Conservation (phyloP, 1,140 invertebrate species). For the Euwallacea fornicatus region DNA sequence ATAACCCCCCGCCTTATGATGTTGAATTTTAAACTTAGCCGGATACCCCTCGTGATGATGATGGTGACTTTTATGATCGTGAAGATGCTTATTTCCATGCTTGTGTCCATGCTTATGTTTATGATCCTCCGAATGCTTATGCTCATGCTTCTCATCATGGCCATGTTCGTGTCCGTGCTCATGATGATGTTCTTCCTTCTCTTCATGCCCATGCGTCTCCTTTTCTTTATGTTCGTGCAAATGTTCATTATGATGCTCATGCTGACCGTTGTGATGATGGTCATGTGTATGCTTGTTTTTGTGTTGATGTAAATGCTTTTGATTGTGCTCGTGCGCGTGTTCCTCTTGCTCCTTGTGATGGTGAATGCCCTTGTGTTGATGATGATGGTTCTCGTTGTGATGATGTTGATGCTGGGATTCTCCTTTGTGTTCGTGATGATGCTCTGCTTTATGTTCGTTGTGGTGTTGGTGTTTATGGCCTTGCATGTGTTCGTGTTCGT, state of each 20-base stretch:
- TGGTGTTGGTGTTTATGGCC: constrained; percentile 32
- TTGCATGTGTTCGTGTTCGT: constrained; percentile 34
- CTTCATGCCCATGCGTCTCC: constrained; percentile 32
- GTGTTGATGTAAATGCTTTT: constrained; percentile 12
- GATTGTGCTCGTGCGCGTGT: constrained; percentile 24
- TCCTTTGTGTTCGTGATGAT: constrained; percentile 23
- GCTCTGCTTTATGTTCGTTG: constrained; percentile 17
- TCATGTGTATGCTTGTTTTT: constrained; percentile 27
- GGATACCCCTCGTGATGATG: constrained; percentile 5
- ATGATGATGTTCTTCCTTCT: constrained; percentile 29
- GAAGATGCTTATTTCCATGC: constrained; percentile 8
- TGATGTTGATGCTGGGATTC: constrained; percentile 21
- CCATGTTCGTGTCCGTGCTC: constrained; percentile 32
- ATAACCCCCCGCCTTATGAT: too few species aligned
- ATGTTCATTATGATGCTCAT: constrained; percentile 32
- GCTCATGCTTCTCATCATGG: constrained; percentile 23
- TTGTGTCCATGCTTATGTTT: constrained; percentile 14
- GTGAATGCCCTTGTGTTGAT: constrained; percentile 22
- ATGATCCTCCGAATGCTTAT: constrained; percentile 26
- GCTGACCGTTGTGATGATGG: constrained; percentile 38
- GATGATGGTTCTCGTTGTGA: constrained; percentile 25
- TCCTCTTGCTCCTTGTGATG: constrained; percentile 13
- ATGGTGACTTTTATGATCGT: constrained; percentile 13
- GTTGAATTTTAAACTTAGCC: too few species aligned
- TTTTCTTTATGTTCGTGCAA: constrained; percentile 25